Conservation (phyloP, 2,888 invertebrate species). For the Drosophila subquinaria region DNA sequence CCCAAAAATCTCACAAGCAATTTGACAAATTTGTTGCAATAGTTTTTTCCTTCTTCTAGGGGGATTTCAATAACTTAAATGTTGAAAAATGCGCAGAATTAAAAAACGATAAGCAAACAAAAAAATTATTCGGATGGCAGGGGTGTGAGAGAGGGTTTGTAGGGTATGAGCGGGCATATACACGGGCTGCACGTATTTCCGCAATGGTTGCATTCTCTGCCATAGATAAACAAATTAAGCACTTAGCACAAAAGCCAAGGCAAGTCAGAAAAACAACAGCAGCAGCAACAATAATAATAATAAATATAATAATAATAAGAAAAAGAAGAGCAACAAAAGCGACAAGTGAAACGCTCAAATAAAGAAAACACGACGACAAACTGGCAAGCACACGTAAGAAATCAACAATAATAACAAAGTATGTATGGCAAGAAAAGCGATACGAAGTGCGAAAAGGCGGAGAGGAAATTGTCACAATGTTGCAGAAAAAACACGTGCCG, state of each 20-base stretch:
- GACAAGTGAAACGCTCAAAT: conserved; percentile 39
- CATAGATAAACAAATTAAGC: conserved; percentile 70
- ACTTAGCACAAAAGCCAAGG: conserved; percentile 49
- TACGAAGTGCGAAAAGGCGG: conserved; percentile 55
- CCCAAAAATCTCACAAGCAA: conserved; percentile 21
- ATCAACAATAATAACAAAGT: conserved; percentile 33
- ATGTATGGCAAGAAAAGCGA: conserved; percentile 35
- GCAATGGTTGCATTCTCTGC: conserved; percentile 68
- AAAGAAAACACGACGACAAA: conserved; percentile 51
- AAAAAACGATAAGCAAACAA: conserved; percentile 72
- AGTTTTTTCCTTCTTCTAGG: conserved; percentile 10
- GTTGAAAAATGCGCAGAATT: conserved; percentile 57
- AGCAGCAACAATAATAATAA: conserved; percentile 5
- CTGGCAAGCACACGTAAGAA: conserved; percentile 51
- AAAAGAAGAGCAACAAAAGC: conserved; percentile 10
- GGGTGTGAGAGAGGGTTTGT: neutral
- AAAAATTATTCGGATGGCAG: neutral
- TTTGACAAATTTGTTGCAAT: conserved; percentile 42
- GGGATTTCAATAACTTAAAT: conserved; percentile 45
- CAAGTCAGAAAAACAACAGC: conserved; percentile 33
- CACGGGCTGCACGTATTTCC: conserved; percentile 66
- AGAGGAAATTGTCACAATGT: conserved; percentile 76
- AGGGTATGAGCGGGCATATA: neutral
- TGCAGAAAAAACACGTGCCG: conserved; percentile 78
- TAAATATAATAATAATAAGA: neutral